Base-by-base conservation (phyloP, 23 tunicate species). In the Halocynthia aurantium region DNA sequence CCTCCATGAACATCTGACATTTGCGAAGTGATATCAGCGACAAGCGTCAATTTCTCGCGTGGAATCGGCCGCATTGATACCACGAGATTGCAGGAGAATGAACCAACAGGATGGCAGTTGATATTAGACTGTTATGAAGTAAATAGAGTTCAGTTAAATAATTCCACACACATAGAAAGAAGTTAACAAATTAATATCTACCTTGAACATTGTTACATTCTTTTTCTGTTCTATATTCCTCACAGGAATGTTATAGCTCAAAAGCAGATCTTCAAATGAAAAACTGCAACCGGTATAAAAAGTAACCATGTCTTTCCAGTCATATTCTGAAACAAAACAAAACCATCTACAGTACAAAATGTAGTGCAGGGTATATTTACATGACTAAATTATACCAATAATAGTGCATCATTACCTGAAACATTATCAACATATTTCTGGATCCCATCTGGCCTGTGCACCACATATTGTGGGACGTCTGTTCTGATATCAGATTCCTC, bases 201-300 rank as follows among this genome's bases (percentile, higher is more conserved):
- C 78, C 64, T 54, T 57, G 61, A 63, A 92, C 88, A 86, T 83
- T 22, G 92, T 67, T 44, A 92, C 90, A 50, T 90, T 84, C 22
- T 52, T 74, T 11, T 74, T 74, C 57, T 74, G 78, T 74, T 74
- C 78, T 19, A 74, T 53, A 53, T 53, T 64, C 53, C 80, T 18
- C 77, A 67, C 52, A 73, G 19, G 68, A 86, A 74, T 73, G 31
- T 58, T 52, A 62, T 92, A 66, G 10, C 72, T 75, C 18, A 92
- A n/a, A 22, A 92, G 81, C 10, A 86, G 67, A 15, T 69, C 61
- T 61, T 78, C 78, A 67, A 92, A 92, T n/a, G 98, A 92, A 79
- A 86, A 92, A 75, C 98, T 92, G 75, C 98, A 92, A 7, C 98
- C 98, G 76, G 82, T 60, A 76, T 92, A 92, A 53, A 92, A 88